Evolutionary conservation across 2,888 invertebrate species (phyloP).

Genomic region (Diarsia mendica): DNA sequence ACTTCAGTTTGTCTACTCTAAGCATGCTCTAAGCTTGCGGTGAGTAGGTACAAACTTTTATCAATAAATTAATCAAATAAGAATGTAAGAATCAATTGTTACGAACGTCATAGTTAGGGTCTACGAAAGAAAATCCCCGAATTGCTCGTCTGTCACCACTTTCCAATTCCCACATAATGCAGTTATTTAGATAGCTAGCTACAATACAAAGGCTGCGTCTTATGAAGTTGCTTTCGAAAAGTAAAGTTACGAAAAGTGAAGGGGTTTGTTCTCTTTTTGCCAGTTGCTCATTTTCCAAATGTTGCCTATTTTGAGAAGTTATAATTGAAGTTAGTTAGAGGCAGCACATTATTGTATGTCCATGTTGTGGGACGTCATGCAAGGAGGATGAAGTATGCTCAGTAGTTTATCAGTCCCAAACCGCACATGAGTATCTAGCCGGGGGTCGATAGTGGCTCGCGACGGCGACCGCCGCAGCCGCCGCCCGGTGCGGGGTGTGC

Average conservation of each 20-base stretch:
- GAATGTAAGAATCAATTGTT: background rate
- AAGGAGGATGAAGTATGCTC: background rate
- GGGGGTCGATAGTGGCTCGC: constrained; percentile 7
- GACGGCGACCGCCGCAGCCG: background rate
- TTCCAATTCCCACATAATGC: background rate
- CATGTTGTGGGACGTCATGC: background rate
- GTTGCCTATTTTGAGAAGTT: background rate
- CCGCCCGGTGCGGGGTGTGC: background rate
- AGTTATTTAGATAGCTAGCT: background rate
- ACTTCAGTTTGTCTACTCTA: background rate
- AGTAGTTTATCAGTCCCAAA: constrained; percentile 3
- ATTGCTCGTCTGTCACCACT: background rate
- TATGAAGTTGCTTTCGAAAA: background rate
- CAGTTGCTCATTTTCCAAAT: background rate
- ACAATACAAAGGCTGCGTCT: background rate
- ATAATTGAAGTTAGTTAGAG: background rate
- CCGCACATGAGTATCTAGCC: background rate
- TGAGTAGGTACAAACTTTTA: background rate
- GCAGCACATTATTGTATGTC: background rate
- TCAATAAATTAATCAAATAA: background rate
- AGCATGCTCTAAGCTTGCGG: too few species aligned
- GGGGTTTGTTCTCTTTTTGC: background rate
- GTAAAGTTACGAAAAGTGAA: background rate
- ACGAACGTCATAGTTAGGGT: too few species aligned
- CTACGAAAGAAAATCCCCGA: background rate